Evolutionary conservation across 1,140 invertebrate genomes (phyloP).

Genomic region (Macrotrachela quadricornifera): DNA sequence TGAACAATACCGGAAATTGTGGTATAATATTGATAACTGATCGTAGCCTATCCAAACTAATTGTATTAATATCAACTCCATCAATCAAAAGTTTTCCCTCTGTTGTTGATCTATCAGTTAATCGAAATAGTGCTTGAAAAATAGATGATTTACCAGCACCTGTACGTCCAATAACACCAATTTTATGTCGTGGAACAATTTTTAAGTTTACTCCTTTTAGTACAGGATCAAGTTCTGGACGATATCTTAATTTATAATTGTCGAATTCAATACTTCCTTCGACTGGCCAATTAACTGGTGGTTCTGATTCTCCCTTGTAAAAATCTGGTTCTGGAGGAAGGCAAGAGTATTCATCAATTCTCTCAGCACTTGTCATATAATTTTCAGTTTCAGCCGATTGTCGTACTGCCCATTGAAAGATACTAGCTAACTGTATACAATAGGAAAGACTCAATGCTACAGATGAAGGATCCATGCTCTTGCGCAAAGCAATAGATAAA

Average conservation of each 20-base stretch:
- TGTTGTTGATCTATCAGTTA: conserved; percentile 32
- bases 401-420: too few relatives aligned
- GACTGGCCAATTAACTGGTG: conserved; percentile 1
- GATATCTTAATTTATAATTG: conserved; percentile 2
- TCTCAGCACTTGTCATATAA: conserved; percentile 3
- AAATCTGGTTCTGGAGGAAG: conserved; percentile 16
- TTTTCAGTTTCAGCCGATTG: too few relatives aligned
- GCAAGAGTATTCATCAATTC: conserved; percentile 8
- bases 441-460: too few relatives aligned
- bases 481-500: too few relatives aligned
- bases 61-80: conserved; percentile 37
- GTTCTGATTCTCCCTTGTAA: conserved; percentile 11
- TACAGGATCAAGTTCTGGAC: conserved; percentile 1
- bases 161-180: conserved; percentile 57
- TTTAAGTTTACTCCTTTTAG: conserved; percentile 1
- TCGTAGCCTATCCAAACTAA: conserved; percentile 47
- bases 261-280: conserved; percentile 4
- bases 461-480: too few relatives aligned
- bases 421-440: too few relatives aligned
- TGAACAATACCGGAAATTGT: conserved; percentile 34
- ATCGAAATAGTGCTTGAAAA: conserved; percentile 33
- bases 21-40: conserved; percentile 60
- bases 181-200: conserved; percentile 11
- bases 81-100: conserved; percentile 43
- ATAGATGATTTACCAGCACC: conserved; percentile 77